Percentiles rank a stretch among this genome's conserved stretches.
These are phyloP conservation scores for Drosophila buzzatii DNA, from an alignment of 2,888 invertebrate species.

Conservation along the genomic window DNA sequence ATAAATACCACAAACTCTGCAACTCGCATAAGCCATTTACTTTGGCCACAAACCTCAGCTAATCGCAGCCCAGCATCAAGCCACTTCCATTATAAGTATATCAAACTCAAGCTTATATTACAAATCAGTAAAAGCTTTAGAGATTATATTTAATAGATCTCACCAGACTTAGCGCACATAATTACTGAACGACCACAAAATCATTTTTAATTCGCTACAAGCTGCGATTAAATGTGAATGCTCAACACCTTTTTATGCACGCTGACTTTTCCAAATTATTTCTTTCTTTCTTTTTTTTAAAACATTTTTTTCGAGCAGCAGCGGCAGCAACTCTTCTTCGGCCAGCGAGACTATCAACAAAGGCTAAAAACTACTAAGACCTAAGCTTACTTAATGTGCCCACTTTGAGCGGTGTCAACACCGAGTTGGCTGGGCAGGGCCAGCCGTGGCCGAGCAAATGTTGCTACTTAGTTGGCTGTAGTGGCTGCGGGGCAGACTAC, in stretches of 20 bases:
- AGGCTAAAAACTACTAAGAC: constrained; percentile 77
- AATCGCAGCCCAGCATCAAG: background rate
- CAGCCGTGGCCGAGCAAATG: constrained; percentile 39
- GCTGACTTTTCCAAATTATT: constrained; percentile 22
- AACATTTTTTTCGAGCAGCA: background rate
- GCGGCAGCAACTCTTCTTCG: constrained; percentile 6
- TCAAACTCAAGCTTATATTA: background rate
- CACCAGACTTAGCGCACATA: constrained; percentile 7
- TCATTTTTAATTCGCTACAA: constrained; percentile 20
- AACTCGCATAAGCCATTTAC: background rate
- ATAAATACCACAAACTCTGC: background rate
- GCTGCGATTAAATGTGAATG: constrained; percentile 16
- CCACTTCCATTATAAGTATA: background rate
- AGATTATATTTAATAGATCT: constrained; percentile 4
- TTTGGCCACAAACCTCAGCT: background rate
- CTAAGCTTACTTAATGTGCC: constrained; percentile 81
- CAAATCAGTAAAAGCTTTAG: background rate
- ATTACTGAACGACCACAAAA: constrained; percentile 20
- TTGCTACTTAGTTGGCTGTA: constrained; percentile 47
- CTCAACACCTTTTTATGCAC: constrained; percentile 21
- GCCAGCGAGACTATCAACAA: constrained; percentile 51
- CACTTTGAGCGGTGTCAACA: constrained; percentile 76
- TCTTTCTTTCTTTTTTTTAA: background rate
- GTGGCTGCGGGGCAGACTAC: constrained; percentile 17
- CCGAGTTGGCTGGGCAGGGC: constrained; percentile 31